Base-by-base conservation (phyloP, 2,113 vertebrate species). In the Pseudolaguvia tuberculata region DNA sequence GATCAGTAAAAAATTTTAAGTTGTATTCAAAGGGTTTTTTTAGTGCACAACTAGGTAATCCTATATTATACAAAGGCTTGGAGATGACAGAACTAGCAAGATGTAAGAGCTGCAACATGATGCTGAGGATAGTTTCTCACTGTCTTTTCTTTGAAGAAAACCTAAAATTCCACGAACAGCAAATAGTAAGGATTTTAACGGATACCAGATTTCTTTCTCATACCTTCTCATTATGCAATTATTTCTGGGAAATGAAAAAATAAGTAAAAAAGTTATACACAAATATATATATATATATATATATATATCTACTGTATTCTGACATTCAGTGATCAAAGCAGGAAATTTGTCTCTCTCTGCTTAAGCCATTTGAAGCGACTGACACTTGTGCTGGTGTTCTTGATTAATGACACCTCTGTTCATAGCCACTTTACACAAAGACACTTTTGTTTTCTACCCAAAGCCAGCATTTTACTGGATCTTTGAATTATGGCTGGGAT, bases 251-350 rank as follows among this genome's bases (percentile, higher is more conserved):
- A 70, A 55, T 70, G 27, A 50, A 23, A 61, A 42, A 45, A 27
- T n/a, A n/a, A n/a, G n/a, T n/a, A n/a, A n/a, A n/a, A n/a, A n/a
- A n/a, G n/a, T n/a, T n/a, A n/a, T n/a, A n/a, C n/a, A n/a, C n/a
- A n/a, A n/a, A n/a, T n/a, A n/a, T n/a, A n/a, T n/a, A n/a, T n/a
- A n/a, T n/a, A n/a, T n/a, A n/a, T n/a, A n/a, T n/a, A n/a, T n/a
- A n/a, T n/a, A n/a, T n/a, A n/a, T n/a, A 47, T 63, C 45, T 69
- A 67, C 56, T 62, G 13, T 42, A 39, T 23, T 47, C 51, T 61
- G 55, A 65, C 65, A 68, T 65, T 45, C 61, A 68, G 50, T 53
- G 70, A 77, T 73, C 57, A 78, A 59, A 75, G 71, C 72, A 21
- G 42, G 27, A 5, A 39, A 45, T 57, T 63, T 76, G 61, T 53